A percentile compares a stretch with the other conserved stretches of the same genome.
phyloP scores from a whole-genome alignment of 2,888 invertebrate genomes.

The Copidosoma aretas region DNA sequence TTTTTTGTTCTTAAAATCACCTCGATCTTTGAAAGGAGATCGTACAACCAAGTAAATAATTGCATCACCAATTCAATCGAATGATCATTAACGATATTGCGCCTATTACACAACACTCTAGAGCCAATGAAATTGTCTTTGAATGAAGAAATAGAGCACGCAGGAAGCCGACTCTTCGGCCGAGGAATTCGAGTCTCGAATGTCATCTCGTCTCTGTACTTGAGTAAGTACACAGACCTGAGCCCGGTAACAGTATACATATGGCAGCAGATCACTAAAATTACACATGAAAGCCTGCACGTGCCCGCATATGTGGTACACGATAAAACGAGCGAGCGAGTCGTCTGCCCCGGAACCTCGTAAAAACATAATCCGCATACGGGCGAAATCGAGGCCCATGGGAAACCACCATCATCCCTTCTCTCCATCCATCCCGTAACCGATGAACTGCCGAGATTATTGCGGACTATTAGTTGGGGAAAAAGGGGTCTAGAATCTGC shows the following conservation, averaged over 20 bases:
- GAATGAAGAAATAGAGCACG: no score
- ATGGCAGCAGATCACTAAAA: slow-evolving; percentile 24
- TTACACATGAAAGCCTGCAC: no score
- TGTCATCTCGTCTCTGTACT: no score
- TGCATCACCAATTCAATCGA: no score
- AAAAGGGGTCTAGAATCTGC: no score
- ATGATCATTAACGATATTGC: no score
- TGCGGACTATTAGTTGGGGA: neutral
- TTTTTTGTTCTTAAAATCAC: neutral
- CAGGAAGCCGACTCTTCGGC: no score
- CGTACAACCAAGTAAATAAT: no score
- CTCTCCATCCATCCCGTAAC: neutral
- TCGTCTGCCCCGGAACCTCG: slow-evolving; percentile 21
- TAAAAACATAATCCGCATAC: slow-evolving; percentile 44
- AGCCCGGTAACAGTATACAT: slow-evolving; percentile 37
- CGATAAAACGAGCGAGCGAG: slow-evolving; percentile 23
- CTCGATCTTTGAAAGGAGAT: no score
- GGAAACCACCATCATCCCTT: neutral
- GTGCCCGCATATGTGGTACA: slow-evolving; percentile 47
- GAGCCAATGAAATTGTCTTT: no score
- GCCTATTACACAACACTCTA: no score
- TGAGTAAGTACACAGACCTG: neutral
- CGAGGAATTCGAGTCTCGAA: no score
- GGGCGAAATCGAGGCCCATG: slow-evolving; percentile 36
- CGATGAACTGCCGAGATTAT: neutral